A percentile compares a stretch with the other conserved stretches of the same genome.
Conservation (phyloP, 2,113 vertebrate species). For the Axis porcinus region DNA sequence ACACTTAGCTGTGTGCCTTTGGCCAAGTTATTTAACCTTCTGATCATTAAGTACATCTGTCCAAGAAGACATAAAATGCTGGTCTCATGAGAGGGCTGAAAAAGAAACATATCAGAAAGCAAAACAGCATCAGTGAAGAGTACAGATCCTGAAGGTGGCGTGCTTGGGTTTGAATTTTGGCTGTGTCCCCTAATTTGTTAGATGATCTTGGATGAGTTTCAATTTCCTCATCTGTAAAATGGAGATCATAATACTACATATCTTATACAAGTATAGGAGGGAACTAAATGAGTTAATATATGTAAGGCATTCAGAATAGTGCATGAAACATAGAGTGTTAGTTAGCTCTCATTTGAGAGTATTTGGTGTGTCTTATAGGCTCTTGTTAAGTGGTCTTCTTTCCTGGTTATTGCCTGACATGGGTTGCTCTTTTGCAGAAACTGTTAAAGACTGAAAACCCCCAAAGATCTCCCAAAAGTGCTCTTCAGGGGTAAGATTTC, state of each 20-base stretch:
- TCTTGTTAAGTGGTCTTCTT: neutral
- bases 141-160: neutral
- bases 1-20: neutral
- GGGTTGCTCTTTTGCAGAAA: slow-evolving; percentile 21
- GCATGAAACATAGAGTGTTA: neutral
- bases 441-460: neutral
- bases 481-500: neutral
- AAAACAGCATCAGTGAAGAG: neutral
- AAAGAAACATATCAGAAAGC: neutral
- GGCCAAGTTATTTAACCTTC: neutral
- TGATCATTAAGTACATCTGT: neutral
- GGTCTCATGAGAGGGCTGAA: neutral
- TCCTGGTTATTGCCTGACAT: neutral
- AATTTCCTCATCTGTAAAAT: slow-evolving; percentile 23
- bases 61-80: neutral
- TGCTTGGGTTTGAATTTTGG: neutral
- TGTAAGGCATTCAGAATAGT: neutral
- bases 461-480: neutral
- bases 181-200: neutral
- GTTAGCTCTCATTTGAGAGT: neutral
- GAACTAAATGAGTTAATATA: neutral
- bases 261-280: neutral
- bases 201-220: neutral
- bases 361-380: neutral
- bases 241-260: neutral